phyloP scores from a whole-genome alignment of 2,797 vertebrate genomes.

The Smutsia temminckii region DNA sequence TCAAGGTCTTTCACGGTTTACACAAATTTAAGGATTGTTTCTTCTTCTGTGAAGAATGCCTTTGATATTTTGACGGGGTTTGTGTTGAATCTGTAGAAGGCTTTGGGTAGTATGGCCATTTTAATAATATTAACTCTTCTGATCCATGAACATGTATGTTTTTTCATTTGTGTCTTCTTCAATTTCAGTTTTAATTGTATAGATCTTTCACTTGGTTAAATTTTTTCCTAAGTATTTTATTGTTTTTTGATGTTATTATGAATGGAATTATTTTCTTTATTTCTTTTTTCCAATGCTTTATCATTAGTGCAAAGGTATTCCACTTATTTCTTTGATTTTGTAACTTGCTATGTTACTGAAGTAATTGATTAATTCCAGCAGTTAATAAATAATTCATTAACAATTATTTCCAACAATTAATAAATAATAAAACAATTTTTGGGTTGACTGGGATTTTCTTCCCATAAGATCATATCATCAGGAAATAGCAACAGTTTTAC shows the following conservation, averaged over 20 bases:
- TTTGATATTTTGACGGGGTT: neutral
- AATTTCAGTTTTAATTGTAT: neutral
- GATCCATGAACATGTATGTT: neutral
- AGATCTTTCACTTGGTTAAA: neutral
- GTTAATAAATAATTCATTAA: neutral
- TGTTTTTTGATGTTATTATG: neutral
- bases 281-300: neutral
- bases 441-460: neutral
- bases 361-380: neutral
- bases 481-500: neutral
- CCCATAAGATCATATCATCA: neutral
- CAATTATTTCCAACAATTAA: too few relatives aligned
- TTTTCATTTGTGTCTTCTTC: neutral
- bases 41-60: neutral
- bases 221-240: neutral
- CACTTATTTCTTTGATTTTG: neutral
- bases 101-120: neutral
- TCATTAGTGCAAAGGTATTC: neutral
- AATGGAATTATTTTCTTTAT: neutral
- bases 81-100: neutral
- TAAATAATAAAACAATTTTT: neutral
- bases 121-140: neutral
- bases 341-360: neutral
- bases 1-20: neutral
- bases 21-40: neutral